phyloP scores from a whole-genome alignment of 1,140 invertebrate genomes.

The Amphibalanus amphitrite region DNA sequence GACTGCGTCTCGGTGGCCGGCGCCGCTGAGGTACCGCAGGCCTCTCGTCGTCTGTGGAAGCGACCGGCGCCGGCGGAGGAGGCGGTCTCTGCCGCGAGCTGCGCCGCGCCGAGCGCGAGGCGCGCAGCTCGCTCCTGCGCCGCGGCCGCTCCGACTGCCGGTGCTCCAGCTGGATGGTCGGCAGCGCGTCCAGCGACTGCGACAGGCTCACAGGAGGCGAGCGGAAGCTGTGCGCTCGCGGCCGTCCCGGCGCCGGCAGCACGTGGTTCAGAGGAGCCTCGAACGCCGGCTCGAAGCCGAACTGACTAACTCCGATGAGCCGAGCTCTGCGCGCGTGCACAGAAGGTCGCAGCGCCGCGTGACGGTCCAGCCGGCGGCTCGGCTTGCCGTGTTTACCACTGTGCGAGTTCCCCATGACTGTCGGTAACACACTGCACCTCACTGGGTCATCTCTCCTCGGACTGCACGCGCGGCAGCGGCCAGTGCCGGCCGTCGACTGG shows the following conservation, averaged over 20 bases:
- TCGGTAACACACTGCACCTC: not conserved
- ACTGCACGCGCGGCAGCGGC: not conserved
- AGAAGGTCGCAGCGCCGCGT: not conserved
- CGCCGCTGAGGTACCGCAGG: not conserved
- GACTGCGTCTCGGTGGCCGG: no score
- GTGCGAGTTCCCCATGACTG: not conserved
- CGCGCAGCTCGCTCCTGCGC: not conserved
- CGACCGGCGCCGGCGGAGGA: no score
- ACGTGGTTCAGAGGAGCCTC: not conserved
- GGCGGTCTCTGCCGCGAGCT: no score
- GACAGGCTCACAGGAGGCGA: not conserved
- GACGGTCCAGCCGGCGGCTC: not conserved
- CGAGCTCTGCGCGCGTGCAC: not conserved
- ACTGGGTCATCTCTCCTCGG: not conserved
- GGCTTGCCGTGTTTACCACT: not conserved
- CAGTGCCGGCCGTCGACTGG: not conserved
- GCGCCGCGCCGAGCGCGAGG: not conserved
- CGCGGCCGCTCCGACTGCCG: constrained; percentile 1
- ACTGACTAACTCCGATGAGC: not conserved
- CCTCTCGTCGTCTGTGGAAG: not conserved
- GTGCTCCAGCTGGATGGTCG: not conserved
- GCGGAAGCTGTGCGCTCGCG: not conserved
- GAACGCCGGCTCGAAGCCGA: not conserved
- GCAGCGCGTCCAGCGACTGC: not conserved
- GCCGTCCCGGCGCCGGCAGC: not conserved